Base-by-base conservation (phyloP, 2,888 invertebrate species). In the Rapana venosa region DNA sequence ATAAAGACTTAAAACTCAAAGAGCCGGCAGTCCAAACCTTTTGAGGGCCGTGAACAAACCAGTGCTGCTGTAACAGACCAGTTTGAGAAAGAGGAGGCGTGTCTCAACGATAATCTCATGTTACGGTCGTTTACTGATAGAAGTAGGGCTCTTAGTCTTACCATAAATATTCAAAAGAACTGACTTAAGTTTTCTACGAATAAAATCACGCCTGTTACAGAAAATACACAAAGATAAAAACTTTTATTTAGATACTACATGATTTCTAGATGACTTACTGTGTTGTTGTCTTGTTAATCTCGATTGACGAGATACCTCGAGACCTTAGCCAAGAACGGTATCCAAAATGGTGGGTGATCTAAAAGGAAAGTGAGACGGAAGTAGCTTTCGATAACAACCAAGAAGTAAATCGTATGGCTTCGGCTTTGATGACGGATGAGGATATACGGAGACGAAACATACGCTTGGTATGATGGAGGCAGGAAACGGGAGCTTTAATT, bases 301-400 rank as follows among this genome's bases (percentile, higher is more conserved):
- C 88, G 88, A n/a, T 17, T 84, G 22, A 32, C 88, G 88, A 70
- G 88, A 88, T 47, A 17, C 4, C 36, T 13, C 88, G 88, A 84
- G 88, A 88, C 8, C 66, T 70, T 70, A 47, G 8, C 47, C 47
- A 47, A 47, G 47, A 47, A 47, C 47, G 47, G 47, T 47, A 47
- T 47, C 47, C 66, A 70, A 66, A 47, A 88, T 88, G 88, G 88
- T 83, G 88, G 88, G 15, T 84, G 47, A 47, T 77, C 81, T 30
- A 35, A 77, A 81, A n/a, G 30, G 77, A 83, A 61, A 83, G 66
- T 83, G 88, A 88, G 88, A 88, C 88, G 88, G 88, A 88, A 88
- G 83, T 88, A 35, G 66, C 17, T 58, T 47, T 47, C 22, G 77
- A 15, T 85, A 20, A 83, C 17, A 58, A 85, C 58, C 17, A 79